Conservation (phyloP, 2,888 invertebrate species). For the Conus canariensis region DNA sequence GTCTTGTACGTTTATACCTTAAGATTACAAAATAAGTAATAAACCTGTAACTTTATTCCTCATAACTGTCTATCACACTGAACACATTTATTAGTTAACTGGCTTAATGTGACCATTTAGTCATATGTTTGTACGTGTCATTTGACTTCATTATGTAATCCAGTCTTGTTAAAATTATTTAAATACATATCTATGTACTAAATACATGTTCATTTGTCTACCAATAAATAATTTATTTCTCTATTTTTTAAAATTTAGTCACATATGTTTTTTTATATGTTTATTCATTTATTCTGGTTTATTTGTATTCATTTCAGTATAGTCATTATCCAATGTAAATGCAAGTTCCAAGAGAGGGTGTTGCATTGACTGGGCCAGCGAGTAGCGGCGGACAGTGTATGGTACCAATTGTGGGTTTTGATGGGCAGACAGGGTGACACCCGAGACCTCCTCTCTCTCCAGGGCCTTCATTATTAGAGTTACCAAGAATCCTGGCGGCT, state of each 20-base stretch:
- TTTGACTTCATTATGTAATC: no score
- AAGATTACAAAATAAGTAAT: no score
- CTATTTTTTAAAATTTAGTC: neutral
- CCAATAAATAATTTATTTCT: neutral
- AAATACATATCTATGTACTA: neutral
- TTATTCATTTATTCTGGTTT: neutral
- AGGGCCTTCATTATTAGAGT: slow-evolving; percentile 16
- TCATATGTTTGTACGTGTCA: no score
- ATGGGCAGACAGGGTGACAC: slow-evolving; percentile 21
- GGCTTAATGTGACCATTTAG: no score
- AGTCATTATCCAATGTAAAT: no score
- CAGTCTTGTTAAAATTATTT: neutral
- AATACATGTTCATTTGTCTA: no score
- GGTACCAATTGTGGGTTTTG: slow-evolving; percentile 29
- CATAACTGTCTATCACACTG: no score
- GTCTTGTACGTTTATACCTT: no score
- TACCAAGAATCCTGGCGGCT: slow-evolving; percentile 24
- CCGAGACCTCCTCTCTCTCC: slow-evolving; percentile 11
- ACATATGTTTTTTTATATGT: neutral
- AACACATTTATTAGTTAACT: no score
- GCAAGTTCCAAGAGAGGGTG: neutral
- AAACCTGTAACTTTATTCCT: no score
- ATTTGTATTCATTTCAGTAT: no score
- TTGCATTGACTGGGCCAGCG: neutral
- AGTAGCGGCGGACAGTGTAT: neutral